These are phyloP conservation scores for Dermochelys coriacea DNA, from an alignment of 2,797 vertebrate species.

Conservation along the genomic window DNA sequence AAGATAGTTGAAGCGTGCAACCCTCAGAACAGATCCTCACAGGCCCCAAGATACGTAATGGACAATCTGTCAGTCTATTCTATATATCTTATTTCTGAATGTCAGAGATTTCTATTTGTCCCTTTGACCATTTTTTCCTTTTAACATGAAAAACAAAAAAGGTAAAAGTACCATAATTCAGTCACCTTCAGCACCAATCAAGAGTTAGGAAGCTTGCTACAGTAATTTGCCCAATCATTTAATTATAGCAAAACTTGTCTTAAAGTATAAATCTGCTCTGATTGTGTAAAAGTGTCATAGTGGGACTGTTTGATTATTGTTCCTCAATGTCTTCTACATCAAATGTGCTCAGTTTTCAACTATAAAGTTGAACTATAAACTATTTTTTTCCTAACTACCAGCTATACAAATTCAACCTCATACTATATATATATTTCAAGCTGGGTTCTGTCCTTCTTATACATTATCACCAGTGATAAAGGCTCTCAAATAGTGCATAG, in stretches of 20 bases:
- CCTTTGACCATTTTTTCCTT: neutral
- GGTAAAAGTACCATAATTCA: neutral
- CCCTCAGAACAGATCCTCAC: conserved; percentile 5
- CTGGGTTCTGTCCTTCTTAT: neutral
- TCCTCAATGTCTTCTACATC: neutral
- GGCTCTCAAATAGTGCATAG: neutral
- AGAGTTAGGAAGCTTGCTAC: neutral
- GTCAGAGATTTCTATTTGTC: neutral
- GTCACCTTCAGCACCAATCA: neutral
- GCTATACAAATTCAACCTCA: too few species aligned
- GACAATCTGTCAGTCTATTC: neutral
- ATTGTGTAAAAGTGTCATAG: neutral
- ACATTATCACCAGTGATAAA: neutral
- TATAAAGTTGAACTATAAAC: too few species aligned
- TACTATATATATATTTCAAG: neutral
- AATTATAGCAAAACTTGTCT: neutral
- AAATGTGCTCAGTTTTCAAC: neutral
- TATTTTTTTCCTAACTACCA: too few species aligned
- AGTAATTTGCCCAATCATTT: neutral
- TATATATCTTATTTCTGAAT: neutral
- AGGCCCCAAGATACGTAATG: neutral
- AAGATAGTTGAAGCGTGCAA: neutral
- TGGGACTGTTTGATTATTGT: neutral
- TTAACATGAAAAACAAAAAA: neutral
- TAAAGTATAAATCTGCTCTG: neutral